Conservation (phyloP, 2,113 vertebrate genomes). For the Odontophorus gujanensis region DNA sequence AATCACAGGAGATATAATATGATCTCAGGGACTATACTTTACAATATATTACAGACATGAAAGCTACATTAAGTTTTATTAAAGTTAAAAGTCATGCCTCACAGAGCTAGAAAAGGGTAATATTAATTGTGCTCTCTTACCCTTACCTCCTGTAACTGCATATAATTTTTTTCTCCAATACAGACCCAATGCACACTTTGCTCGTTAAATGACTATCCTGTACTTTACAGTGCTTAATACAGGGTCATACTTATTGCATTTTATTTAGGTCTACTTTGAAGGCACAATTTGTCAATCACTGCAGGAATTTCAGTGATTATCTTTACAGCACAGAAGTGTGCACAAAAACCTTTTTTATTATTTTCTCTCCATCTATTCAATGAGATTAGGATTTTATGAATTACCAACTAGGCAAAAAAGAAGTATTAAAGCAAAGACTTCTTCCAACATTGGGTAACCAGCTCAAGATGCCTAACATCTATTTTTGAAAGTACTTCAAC, state of each 20-base stretch:
- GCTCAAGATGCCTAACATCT: neutral
- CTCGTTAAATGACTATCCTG: neutral
- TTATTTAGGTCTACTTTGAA: neutral
- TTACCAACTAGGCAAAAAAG: neutral
- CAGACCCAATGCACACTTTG: neutral
- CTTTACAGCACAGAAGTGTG: neutral
- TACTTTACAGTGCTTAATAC: neutral
- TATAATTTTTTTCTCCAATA: neutral
- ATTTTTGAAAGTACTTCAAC: neutral
- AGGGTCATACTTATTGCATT: neutral
- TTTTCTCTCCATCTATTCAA: neutral
- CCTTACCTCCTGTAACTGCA: neutral
- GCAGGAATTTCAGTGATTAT: neutral
- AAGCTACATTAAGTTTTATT: neutral
- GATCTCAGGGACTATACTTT: neutral
- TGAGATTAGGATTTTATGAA: neutral
- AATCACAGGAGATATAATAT: neutral
- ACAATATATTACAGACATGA: neutral
- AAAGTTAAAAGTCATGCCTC: neutral
- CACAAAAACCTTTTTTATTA: neutral
- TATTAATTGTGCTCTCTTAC: neutral
- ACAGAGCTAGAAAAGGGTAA: neutral
- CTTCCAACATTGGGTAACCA: neutral
- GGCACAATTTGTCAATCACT: neutral
- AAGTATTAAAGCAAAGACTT: accelerated